A percentile compares a stretch with the other conserved stretches of the same genome.
Evolutionary conservation across 2,797 vertebrate species (phyloP).

Genomic region (Dromococcyx pavoninus): DNA sequence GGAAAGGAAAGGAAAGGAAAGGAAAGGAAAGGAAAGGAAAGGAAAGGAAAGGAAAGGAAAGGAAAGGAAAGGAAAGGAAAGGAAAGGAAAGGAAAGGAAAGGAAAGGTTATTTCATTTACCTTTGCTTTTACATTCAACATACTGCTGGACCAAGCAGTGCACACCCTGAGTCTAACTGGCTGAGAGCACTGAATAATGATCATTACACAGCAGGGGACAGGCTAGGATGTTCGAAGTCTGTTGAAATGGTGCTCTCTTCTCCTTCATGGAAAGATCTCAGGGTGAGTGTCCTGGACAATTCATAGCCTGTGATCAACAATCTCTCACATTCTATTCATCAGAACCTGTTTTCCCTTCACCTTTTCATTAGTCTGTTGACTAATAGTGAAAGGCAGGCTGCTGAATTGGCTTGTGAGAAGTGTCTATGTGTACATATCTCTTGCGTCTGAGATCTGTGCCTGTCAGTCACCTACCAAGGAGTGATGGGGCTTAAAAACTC

Average conservation of each 20-base stretch:
- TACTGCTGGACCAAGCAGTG: accelerated
- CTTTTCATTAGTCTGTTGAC: not conserved
- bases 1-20: no score
- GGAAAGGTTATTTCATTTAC: not conserved
- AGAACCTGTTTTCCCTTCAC: not conserved
- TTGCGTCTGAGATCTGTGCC: not conserved
- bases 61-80: no score
- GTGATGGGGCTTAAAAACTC: not conserved
- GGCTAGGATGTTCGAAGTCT: not conserved
- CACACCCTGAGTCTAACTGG: not conserved
- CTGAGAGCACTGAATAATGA: not conserved
- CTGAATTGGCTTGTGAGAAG: not conserved
- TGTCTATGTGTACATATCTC: not conserved
- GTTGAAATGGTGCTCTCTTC: not conserved
- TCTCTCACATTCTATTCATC: not conserved
- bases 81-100: no score
- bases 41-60: no score
- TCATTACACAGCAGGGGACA: not conserved
- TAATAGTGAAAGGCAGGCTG: not conserved
- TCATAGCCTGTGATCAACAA: not conserved
- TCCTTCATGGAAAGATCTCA: not conserved
- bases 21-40: no score
- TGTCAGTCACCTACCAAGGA: not conserved
- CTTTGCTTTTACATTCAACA: not conserved
- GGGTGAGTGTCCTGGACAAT: not conserved